A percentile compares a stretch with the other conserved stretches of the same genome.
phyloP scores from a whole-genome alignment of 1,140 invertebrate genomes.

The Lysiphlebus fabarum region DNA sequence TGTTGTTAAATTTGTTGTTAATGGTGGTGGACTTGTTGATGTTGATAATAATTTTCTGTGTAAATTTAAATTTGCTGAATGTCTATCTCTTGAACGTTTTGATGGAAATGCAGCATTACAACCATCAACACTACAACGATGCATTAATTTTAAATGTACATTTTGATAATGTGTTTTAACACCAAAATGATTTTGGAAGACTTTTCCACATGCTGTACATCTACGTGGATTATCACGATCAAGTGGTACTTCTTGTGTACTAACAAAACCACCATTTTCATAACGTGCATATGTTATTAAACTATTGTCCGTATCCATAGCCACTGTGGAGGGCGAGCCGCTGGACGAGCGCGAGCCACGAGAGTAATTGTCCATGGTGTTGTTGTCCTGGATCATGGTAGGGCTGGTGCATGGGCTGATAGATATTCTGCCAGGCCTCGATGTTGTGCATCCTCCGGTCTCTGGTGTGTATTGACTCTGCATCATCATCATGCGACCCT shows the following conservation, averaged over 20 bases:
- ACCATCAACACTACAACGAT: slow-evolving; percentile 93
- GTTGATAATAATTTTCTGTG: slow-evolving; percentile 85
- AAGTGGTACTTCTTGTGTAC: slow-evolving; percentile 77
- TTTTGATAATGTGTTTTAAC: slow-evolving; percentile 95
- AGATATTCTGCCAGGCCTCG: slow-evolving; percentile 53
- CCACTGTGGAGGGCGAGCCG: slow-evolving; percentile 55
- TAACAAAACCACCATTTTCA: slow-evolving; percentile 70
- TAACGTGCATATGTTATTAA: slow-evolving; percentile 63
- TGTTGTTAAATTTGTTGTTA: slow-evolving; percentile 54
- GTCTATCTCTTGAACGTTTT: slow-evolving; percentile 86
- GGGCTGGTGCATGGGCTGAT: slow-evolving; percentile 48
- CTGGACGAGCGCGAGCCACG: slow-evolving; percentile 54
- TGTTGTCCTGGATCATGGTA: slow-evolving; percentile 25
- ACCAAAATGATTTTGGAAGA: slow-evolving; percentile 93
- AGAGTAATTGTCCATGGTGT: slow-evolving; percentile 50
- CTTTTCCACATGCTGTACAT: slow-evolving; percentile 88
- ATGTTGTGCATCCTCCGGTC: slow-evolving; percentile 30
- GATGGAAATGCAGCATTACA: slow-evolving; percentile 95
- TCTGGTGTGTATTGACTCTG: slow-evolving; percentile 2
- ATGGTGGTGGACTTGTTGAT: slow-evolving; percentile 56
- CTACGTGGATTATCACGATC: slow-evolving; percentile 78
- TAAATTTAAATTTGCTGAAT: slow-evolving; percentile 88
- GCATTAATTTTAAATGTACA: slow-evolving; percentile 93
- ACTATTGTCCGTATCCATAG: slow-evolving; percentile 54
- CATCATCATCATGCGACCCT: slow-evolving; percentile 58